These are phyloP conservation scores for Neuroterus valhalla DNA, from an alignment of 1,140 invertebrate genomes.

Conservation along the genomic window DNA sequence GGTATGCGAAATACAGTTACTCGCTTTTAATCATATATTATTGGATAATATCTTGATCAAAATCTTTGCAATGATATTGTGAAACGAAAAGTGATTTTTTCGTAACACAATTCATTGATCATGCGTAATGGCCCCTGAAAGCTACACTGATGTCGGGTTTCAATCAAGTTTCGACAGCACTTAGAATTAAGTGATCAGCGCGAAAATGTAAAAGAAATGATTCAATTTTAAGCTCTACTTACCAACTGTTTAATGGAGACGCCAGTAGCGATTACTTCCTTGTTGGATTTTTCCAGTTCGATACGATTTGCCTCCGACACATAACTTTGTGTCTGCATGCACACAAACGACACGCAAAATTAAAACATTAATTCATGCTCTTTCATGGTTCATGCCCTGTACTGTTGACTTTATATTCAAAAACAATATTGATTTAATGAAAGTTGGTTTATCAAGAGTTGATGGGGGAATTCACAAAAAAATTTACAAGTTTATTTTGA, in stretches of 20 bases:
- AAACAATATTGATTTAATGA: slow-evolving; percentile 8
- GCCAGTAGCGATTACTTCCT: slow-evolving; percentile 73
- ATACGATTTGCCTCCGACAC: slow-evolving; percentile 70
- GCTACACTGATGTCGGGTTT: background rate
- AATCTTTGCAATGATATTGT: no score
- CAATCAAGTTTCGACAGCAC: slow-evolving; percentile 34
- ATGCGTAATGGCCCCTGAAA: slow-evolving; percentile 1
- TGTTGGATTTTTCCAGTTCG: slow-evolving; percentile 69
- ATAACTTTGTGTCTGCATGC: slow-evolving; percentile 75
- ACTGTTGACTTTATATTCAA: background rate
- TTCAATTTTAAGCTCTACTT: slow-evolving; percentile 54
- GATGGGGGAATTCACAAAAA: background rate
- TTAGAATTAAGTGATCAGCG: slow-evolving; percentile 34
- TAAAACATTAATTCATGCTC: slow-evolving; percentile 32
- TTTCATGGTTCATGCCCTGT: slow-evolving; percentile 18
- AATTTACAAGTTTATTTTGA: no score
- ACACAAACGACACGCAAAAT: slow-evolving; percentile 63
- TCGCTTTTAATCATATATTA: background rate
- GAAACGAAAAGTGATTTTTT: background rate
- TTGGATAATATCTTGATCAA: background rate
- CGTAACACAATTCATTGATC: background rate
- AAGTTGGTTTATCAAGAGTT: background rate
- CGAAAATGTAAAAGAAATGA: background rate
- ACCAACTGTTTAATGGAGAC: slow-evolving; percentile 76
- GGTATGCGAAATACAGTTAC: background rate